Percentiles rank a stretch among this genome's conserved stretches.
Conservation (phyloP, 2,888 invertebrate species). For the Trichopria drosophilae region DNA sequence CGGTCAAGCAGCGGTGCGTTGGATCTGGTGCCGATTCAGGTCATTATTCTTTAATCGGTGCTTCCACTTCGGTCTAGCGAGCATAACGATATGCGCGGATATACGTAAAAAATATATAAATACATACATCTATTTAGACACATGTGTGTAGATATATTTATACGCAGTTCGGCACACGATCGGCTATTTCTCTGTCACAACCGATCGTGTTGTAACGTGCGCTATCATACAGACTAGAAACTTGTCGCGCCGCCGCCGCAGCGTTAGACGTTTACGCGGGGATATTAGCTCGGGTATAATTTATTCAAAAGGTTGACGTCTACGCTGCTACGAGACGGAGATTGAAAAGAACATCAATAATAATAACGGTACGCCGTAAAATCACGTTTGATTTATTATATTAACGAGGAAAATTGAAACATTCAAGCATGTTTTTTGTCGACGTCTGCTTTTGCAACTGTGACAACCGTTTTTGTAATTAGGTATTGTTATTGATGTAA, state of each 20-base stretch:
- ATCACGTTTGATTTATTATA: too few species aligned
- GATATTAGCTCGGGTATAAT: slow-evolving; percentile 21
- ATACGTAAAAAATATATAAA: too few species aligned
- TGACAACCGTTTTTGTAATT: too few species aligned
- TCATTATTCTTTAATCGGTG: slow-evolving; percentile 33
- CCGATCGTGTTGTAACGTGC: slow-evolving; percentile 4
- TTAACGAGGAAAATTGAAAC: too few species aligned
- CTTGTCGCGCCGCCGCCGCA: slow-evolving; percentile 8
- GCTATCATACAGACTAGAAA: slow-evolving; percentile 16
- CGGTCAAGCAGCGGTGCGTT: background rate
- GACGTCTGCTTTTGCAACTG: too few species aligned
- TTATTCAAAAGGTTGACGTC: slow-evolving; percentile 23
- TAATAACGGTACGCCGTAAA: too few species aligned
- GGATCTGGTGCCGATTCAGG: slow-evolving; percentile 29
- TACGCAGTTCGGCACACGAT: too few species aligned
- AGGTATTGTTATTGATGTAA: too few species aligned
- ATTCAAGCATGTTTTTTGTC: too few species aligned
- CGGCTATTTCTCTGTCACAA: slow-evolving; percentile 7
- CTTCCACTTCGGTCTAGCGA: slow-evolving; percentile 12
- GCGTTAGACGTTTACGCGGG: background rate
- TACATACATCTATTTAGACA: too few species aligned
- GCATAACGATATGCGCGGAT: background rate
- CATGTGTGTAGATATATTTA: background rate
- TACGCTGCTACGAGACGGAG: too few species aligned
- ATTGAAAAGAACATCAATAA: too few species aligned